These are phyloP conservation scores for Glyphotaelius pellucidus DNA, from an alignment of 2,888 invertebrate genomes.

Conservation along the genomic window DNA sequence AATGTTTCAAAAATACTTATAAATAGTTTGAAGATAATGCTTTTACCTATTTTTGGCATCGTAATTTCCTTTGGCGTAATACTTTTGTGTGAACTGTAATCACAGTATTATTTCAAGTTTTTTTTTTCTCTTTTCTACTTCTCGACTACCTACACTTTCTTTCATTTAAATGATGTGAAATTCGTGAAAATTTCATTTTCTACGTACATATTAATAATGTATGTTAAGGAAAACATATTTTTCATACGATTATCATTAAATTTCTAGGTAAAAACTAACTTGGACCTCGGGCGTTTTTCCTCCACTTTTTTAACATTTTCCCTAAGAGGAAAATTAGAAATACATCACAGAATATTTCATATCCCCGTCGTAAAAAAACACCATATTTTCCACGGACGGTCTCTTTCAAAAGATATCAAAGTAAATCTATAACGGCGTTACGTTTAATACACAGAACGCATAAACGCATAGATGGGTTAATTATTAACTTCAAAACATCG, in stretches of 20 bases:
- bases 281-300: neutral
- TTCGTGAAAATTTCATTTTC: neutral
- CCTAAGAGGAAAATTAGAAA: neutral
- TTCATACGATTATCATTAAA: neutral
- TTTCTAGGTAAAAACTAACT: neutral
- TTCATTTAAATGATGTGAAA: neutral
- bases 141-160: neutral
- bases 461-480: neutral
- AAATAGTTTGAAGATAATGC: no score
- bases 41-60: no score
- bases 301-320: neutral
- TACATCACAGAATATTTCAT: slow-evolving; percentile 22
- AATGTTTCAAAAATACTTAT: no score
- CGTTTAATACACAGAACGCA: neutral
- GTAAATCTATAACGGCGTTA: slow-evolving; percentile 59
- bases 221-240: neutral
- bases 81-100: no score
- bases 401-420: slow-evolving; percentile 60
- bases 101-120: neutral
- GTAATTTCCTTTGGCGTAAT: no score
- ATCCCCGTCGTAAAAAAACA: slow-evolving; percentile 7
- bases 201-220: neutral
- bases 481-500: no score
- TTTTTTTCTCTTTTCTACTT: neutral
- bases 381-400: slow-evolving; percentile 27